Percentiles rank a stretch among this genome's conserved stretches.
phyloP scores from a whole-genome alignment of 2,113 vertebrate genomes.

The Peromyscus maniculatus region DNA sequence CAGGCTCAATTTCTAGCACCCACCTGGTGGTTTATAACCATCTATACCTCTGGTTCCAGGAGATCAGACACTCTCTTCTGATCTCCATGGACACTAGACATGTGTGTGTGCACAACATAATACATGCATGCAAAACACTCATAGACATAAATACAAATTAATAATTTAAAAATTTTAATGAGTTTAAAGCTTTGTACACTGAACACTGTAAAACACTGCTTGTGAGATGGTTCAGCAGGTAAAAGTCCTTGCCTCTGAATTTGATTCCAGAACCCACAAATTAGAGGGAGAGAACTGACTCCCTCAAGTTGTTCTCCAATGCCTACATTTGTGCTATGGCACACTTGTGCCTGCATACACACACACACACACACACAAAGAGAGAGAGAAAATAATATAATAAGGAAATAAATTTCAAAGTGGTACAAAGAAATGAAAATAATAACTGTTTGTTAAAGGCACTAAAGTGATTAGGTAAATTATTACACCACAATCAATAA shows the following conservation, averaged over 20 bases:
- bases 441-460: slow-evolving; percentile 28
- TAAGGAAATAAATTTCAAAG: not conserved
- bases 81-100: not conserved
- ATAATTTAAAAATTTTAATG: not conserved
- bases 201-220: not conserved
- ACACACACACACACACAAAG: not conserved
- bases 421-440: not conserved
- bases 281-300: not conserved
- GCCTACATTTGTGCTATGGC: not conserved
- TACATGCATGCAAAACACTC: not conserved
- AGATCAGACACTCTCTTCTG: not conserved
- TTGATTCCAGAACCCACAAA: not conserved
- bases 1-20: not conserved
- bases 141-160: not conserved
- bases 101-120: not conserved
- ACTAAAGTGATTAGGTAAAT: slow-evolving; percentile 38
- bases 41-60: not conserved
- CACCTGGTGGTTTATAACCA: not conserved
- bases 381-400: not conserved
- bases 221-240: not conserved
- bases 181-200: not conserved
- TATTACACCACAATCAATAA: slow-evolving; percentile 30
- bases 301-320: not conserved
- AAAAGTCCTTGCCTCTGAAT: not conserved
- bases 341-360: not conserved